Evolutionary conservation across 1,140 invertebrate genomes (phyloP), one percentile per base, ranked within the genome.

Genomic region (Pogonognathellus flavescens): DNA sequence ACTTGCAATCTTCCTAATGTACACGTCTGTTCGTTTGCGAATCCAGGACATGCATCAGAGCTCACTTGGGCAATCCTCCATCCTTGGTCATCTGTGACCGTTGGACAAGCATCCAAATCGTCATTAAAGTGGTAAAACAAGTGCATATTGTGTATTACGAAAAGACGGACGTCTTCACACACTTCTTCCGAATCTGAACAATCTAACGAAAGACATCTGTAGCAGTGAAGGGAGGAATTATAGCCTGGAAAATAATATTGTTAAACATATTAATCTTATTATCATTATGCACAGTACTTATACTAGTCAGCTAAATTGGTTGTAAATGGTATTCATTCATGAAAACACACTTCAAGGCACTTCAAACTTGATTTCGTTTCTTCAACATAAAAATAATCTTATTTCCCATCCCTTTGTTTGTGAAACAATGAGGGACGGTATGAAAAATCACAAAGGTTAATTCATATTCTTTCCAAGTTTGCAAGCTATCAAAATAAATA

Each of bases 1-100:
- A 76, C 70, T 41, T 31, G 70, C 6, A 76, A 31, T 76, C 70
- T 76, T 5, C 70, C 70, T n/a, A 76, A 31, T 18, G 70, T 49
- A n/a, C 70, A 76, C 14, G 70, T 76, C 1, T 10, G 14, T n/a
- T 76, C 14, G 25, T 41, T 41, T 1, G 1, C 6, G 6, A 41
- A 41, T 41, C 31, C 70, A 6, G 25, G 49, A 76, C 70, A 76
- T 7, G 13, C 9, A 1, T n/a, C 70, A 18, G n/a, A 14, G 9
- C 6, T 22, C 5, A 76, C 4, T 49, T 76, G 70, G 10, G n/a
- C 31, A n/a, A 50, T 9, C 41, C 31, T 76, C 70, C 70, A 76
- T 0, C 16, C 70, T n/a, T 49, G 70, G n/a, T 16, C 18, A n/a
- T 76, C 31, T 18, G 41, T 31, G 0, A 50, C 8, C 7, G 9